These are phyloP conservation scores for Baronia brevicornis DNA, from an alignment of 2,888 invertebrate species.

Conservation along the genomic window DNA sequence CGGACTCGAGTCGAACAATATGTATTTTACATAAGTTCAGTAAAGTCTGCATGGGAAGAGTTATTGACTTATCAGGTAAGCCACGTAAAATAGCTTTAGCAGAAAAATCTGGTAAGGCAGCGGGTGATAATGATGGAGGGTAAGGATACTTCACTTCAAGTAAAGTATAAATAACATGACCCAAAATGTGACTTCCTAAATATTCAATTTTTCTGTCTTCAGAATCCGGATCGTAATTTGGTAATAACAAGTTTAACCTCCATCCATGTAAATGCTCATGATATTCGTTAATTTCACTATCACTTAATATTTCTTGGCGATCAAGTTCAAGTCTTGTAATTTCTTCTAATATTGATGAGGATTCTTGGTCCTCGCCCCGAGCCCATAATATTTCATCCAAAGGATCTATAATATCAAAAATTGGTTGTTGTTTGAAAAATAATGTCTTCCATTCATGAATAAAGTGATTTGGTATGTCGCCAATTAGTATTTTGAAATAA, in stretches of 20 bases:
- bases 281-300: constrained; percentile 75
- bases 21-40: constrained; percentile 52
- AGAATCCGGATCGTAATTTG: constrained; percentile 52
- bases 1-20: constrained; percentile 61
- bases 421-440: constrained; percentile 71
- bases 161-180: constrained; percentile 70
- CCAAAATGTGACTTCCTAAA: constrained; percentile 60
- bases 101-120: constrained; percentile 48
- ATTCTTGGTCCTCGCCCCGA: constrained; percentile 34
- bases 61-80: constrained; percentile 52
- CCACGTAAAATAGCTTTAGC: constrained; percentile 58
- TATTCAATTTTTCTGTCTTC: constrained; percentile 60
- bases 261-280: constrained; percentile 70
- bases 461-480: constrained; percentile 59
- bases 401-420: constrained; percentile 65
- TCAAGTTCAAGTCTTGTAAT: constrained; percentile 62
- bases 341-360: constrained; percentile 47
- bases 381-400: constrained; percentile 52
- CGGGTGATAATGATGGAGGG: constrained; percentile 42
- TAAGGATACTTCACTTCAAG: constrained; percentile 65
- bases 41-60: constrained; percentile 53
- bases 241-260: constrained; percentile 59
- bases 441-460: constrained; percentile 74
- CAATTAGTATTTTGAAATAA: constrained; percentile 59
- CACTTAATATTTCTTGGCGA: constrained; percentile 71